Evolutionary conservation across 2,888 invertebrate species (phyloP).

Genomic region (Agrilus biguttatus): DNA sequence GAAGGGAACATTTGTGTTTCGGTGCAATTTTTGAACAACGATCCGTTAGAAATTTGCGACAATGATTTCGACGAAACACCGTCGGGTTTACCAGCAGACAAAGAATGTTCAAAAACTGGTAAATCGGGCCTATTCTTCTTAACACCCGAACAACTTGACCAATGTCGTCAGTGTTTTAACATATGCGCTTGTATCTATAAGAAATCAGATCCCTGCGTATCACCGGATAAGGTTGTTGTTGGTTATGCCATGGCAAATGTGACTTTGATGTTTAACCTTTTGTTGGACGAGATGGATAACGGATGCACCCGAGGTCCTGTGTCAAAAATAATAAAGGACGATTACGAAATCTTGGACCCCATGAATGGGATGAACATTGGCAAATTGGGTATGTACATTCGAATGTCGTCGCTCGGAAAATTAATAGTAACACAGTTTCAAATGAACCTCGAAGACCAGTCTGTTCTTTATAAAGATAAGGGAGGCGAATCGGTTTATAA

Average conservation of each 20-base stretch:
- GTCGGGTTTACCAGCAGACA: conserved; percentile 22
- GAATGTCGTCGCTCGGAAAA: conserved; percentile 51
- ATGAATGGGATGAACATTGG: conserved; percentile 38
- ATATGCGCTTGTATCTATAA: conserved; percentile 37
- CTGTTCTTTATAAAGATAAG: conserved; percentile 29
- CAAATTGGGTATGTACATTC: conserved; percentile 42
- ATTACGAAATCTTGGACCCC: conserved; percentile 36
- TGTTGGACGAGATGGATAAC: conserved; percentile 30
- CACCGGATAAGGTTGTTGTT: conserved; percentile 45
- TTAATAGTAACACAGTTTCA: conserved; percentile 52
- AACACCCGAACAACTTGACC: conserved; percentile 35
- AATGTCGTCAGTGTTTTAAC: conserved; percentile 39
- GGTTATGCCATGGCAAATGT: conserved; percentile 43
- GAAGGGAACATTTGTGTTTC: conserved; percentile 40
- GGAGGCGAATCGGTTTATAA: conserved; percentile 29
- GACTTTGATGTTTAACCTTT: conserved; percentile 41
- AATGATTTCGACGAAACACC: conserved; percentile 31
- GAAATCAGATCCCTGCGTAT: conserved; percentile 43
- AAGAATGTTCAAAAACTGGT: conserved; percentile 39
- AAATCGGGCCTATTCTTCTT: conserved; percentile 54
- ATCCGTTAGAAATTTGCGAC: conserved; percentile 47
- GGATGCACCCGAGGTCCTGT: conserved; percentile 33
- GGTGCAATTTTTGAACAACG: conserved; percentile 42
- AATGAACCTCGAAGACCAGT: conserved; percentile 31
- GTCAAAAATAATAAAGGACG: conserved; percentile 45